Evolutionary conservation across 2,797 vertebrate genomes (phyloP), one percentile per base, ranked within the genome.

Genomic region (Trachurus trachurus): DNA sequence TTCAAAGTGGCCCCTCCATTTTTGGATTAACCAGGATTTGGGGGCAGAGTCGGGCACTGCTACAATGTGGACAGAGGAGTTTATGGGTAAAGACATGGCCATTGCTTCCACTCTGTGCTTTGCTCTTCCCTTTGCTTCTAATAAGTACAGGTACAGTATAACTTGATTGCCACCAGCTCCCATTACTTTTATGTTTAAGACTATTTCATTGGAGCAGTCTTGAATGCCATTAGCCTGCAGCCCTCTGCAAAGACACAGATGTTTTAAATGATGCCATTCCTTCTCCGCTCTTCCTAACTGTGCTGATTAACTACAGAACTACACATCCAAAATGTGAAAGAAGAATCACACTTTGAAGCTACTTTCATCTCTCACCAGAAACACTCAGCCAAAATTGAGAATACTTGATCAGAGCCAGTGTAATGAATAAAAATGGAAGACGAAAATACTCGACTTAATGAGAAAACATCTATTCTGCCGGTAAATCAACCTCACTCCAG

Each of bases 351-450:
- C 39, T 49, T 44, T 53, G 22, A 59, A 69, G 22, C 39, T 2
- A 21, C 53, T 72, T 77, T 71, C 66, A 71, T 76, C 61, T 71
- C 75, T 45, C n/a, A 17, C 26, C 60, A 61, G 68, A 57, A 16
- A 59, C 68, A 77, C 78, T 86, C 76, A 74, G 22, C 21, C 0
- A 3, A 66, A 74, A 83, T 42, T 70, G 40, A 76, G 81, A 78
- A 45, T 49, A 74, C 52, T 66, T 81, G 22, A 31, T 66, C 52
- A 9, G n/a, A 56, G 65, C n/a, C 6, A 19, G 44, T 42, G 16
- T 54, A 64, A 86, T 71, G 61, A 65, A 34, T 59, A 49, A 72
- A 75, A 68, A 69, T 47, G 56, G 50, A 78, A 49, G 26, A 40
- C 44, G 60, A 45, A 74, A 47, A 74, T 17, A n/a, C 31, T 68